Evolutionary conservation across 2,888 invertebrate genomes (phyloP).

Genomic region (Drosophila paracracens): DNA sequence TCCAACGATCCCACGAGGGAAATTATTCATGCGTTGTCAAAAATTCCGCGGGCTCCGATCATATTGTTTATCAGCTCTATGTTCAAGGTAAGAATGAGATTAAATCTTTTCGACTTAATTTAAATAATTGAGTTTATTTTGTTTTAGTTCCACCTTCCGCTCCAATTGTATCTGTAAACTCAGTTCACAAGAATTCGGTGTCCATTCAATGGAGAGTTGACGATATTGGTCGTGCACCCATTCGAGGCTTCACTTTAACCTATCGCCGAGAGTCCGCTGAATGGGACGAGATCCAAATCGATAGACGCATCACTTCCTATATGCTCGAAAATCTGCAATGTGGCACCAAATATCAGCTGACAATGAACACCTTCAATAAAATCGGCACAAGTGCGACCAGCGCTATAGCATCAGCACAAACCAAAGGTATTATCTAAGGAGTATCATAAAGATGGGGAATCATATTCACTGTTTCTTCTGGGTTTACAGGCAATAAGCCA

Average conservation of each 20-base stretch:
- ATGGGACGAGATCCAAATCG: conserved; percentile 86
- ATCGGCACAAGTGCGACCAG: conserved; percentile 91
- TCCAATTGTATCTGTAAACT: conserved; percentile 86
- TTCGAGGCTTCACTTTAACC: conserved; percentile 86
- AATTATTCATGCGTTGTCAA: conserved; percentile 87
- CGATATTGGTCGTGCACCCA: conserved; percentile 86
- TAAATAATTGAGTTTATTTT: background rate
- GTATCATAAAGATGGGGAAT: too few species aligned
- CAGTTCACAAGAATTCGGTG: conserved; percentile 86
- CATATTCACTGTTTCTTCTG: background rate
- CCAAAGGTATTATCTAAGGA: conserved; percentile 87
- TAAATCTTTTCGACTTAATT: background rate
- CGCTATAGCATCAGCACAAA: conserved; percentile 88
- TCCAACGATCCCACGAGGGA: conserved; percentile 86
- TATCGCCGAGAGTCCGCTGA: conserved; percentile 86
- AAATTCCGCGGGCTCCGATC: conserved; percentile 86
- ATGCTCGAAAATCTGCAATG: conserved; percentile 91
- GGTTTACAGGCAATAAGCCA: conserved; percentile 86
- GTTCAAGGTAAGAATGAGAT: conserved; percentile 85
- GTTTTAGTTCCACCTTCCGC: conserved; percentile 87
- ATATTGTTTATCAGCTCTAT: conserved; percentile 86
- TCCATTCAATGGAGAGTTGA: conserved; percentile 86
- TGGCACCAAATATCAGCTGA: conserved; percentile 91
- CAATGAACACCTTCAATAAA: conserved; percentile 90
- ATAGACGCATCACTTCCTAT: conserved; percentile 87